Evolutionary conservation across 2,797 vertebrate species (phyloP).

Genomic region (Eurystomus glaucurus): DNA sequence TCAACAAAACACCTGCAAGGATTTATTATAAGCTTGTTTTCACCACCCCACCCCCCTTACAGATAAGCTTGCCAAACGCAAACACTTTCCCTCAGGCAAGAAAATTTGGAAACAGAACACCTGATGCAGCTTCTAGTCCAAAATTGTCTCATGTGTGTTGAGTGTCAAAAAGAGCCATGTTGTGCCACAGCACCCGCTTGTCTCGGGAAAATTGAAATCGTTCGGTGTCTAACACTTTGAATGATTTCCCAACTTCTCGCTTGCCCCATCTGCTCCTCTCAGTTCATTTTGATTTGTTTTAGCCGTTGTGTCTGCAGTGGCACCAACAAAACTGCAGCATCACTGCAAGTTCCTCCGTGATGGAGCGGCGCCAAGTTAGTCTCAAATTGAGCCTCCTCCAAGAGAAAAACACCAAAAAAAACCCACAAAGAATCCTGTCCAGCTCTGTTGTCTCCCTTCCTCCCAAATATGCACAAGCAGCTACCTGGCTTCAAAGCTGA

Average conservation of each 20-base stretch:
- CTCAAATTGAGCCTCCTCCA: conserved; percentile 55
- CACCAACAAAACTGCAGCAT: conserved; percentile 74
- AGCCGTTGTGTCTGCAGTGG: conserved; percentile 69
- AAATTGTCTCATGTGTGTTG: conserved; percentile 17
- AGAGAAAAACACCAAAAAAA: conserved; percentile 4
- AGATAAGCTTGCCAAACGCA: conserved; percentile 17
- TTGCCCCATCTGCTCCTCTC: conserved; percentile 77
- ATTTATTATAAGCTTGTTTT: neutral
- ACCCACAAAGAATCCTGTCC: neutral
- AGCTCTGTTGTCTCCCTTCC: neutral
- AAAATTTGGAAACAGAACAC: conserved; percentile 27
- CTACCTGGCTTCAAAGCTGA: neutral
- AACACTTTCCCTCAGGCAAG: conserved; percentile 19
- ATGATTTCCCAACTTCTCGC: conserved; percentile 78
- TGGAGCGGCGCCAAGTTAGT: neutral
- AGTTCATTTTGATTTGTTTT: conserved; percentile 63
- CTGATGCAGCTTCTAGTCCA: conserved; percentile 45
- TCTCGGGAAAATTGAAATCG: conserved; percentile 30
- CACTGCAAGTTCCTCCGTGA: conserved; percentile 57
- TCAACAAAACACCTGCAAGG: conserved; percentile 16
- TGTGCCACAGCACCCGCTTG: conserved; percentile 47
- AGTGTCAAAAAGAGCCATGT: conserved; percentile 26
- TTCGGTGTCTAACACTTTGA: conserved; percentile 56
- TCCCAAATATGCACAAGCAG: neutral
- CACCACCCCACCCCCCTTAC: neutral